Conservation (phyloP, 2,113 vertebrate genomes). For the Epinephelus moara region DNA sequence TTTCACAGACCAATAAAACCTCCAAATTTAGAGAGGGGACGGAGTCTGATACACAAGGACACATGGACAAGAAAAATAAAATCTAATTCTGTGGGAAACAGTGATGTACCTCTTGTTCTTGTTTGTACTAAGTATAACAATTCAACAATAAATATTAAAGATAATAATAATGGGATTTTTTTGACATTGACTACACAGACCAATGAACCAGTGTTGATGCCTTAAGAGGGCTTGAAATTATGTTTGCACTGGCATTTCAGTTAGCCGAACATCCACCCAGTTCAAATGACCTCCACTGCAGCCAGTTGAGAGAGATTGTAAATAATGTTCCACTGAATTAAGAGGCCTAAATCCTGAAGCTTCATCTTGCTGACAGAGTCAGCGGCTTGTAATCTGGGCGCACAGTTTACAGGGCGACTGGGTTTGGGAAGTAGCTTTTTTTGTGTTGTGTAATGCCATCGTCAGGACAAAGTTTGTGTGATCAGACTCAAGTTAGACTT, state of each 20-base stretch:
- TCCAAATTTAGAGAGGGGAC: too few relatives aligned
- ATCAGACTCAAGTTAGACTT: constrained; percentile 75
- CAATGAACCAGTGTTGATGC: not conserved
- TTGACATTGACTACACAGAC: not conserved
- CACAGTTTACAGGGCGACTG: constrained; percentile 26
- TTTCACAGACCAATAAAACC: too few relatives aligned
- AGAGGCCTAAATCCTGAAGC: constrained; percentile 62
- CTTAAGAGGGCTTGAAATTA: constrained; percentile 1
- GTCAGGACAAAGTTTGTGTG: constrained; percentile 70
- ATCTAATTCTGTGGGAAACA: too few relatives aligned
- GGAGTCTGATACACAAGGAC: too few relatives aligned
- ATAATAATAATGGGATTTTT: too few relatives aligned
- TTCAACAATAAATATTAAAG: too few relatives aligned
- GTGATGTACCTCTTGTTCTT: too few relatives aligned
- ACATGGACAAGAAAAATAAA: too few relatives aligned
- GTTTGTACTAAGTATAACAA: too few relatives aligned
- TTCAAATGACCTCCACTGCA: constrained; percentile 55
- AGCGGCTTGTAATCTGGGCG: constrained; percentile 63
- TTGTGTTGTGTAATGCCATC: constrained; percentile 44
- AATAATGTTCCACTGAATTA: constrained; percentile 68
- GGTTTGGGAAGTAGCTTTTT: constrained; percentile 43
- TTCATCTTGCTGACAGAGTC: constrained; percentile 59
- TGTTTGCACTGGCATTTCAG: constrained; percentile 10
- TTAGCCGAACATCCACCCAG: constrained; percentile 30
- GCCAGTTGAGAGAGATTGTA: constrained; percentile 35